Conservation (phyloP, 2,888 invertebrate species). For the Byasa hedistus region DNA sequence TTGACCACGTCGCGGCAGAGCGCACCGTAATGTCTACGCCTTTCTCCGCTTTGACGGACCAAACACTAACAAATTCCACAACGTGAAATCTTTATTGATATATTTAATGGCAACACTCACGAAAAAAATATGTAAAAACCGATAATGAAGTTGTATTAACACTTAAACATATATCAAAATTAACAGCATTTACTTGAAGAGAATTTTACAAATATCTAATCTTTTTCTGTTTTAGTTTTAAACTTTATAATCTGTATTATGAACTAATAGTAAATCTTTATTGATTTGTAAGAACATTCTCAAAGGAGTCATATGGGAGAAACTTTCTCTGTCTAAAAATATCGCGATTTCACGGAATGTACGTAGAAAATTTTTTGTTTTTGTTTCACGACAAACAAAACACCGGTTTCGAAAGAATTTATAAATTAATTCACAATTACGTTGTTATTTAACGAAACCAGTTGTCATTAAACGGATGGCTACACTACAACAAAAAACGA, state of each 20-base stretch:
- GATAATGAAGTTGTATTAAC: too few relatives aligned
- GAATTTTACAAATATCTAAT: too few relatives aligned
- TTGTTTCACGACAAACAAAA: background rate
- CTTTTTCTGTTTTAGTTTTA: too few relatives aligned
- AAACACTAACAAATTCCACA: conserved; percentile 34
- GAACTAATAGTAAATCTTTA: too few relatives aligned
- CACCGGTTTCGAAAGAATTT: background rate
- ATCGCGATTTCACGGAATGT: too few relatives aligned
- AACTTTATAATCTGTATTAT: too few relatives aligned
- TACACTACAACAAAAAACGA: background rate
- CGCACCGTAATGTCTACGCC: conserved; percentile 45
- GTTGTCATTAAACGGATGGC: background rate
- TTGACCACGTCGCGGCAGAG: conserved; percentile 59
- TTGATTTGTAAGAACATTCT: too few relatives aligned
- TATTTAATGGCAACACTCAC: background rate
- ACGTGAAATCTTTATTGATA: conserved; percentile 1
- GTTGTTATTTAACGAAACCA: background rate
- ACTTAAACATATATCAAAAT: too few relatives aligned
- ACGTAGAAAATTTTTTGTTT: too few relatives aligned
- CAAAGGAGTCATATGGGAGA: too few relatives aligned
- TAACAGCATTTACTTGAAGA: too few relatives aligned
- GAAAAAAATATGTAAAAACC: background rate
- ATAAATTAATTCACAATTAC: background rate
- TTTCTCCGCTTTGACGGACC: conserved; percentile 51
- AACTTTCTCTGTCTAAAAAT: too few relatives aligned